Conservation (phyloP, 2,113 vertebrate species). For the Crotalus viridis region DNA sequence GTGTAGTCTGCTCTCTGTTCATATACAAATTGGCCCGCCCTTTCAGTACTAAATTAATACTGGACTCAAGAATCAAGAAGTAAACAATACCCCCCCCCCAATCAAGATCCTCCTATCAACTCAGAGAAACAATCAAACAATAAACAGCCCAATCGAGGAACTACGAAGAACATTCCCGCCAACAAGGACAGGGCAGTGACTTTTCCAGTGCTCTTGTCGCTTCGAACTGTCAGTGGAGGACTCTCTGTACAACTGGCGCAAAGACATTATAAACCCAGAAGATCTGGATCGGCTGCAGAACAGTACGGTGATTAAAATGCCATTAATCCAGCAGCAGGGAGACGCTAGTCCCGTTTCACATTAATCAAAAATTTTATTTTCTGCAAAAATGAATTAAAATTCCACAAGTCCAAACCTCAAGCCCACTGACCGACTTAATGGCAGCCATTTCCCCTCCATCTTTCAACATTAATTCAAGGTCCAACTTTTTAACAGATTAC, state of each 20-base stretch:
- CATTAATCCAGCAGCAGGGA: background rate
- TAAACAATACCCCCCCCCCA: too few relatives aligned
- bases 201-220: too few relatives aligned
- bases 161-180: too few relatives aligned
- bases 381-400: conserved; percentile 21
- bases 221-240: background rate
- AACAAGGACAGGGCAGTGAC: too few relatives aligned
- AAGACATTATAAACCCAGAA: background rate
- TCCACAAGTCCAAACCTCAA: conserved; percentile 2
- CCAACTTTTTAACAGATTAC: conserved; percentile 28
- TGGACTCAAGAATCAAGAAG: too few relatives aligned
- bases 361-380: conserved; percentile 36
- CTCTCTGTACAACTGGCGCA: background rate
- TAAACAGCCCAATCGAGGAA: too few relatives aligned
- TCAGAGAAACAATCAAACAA: too few relatives aligned
- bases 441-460: background rate
- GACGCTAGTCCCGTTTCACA: conserved; percentile 20
- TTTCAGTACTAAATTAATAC: too few relatives aligned
- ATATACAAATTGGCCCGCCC: too few relatives aligned
- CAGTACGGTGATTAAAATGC: background rate
- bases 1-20: too few relatives aligned
- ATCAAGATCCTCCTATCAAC: too few relatives aligned
- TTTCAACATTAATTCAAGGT: conserved; percentile 9
- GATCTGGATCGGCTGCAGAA: background rate
- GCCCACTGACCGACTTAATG: conserved; percentile 16